phyloP scores from a whole-genome alignment of 2,113 vertebrate genomes.

The Malurus alboscapulatus region DNA sequence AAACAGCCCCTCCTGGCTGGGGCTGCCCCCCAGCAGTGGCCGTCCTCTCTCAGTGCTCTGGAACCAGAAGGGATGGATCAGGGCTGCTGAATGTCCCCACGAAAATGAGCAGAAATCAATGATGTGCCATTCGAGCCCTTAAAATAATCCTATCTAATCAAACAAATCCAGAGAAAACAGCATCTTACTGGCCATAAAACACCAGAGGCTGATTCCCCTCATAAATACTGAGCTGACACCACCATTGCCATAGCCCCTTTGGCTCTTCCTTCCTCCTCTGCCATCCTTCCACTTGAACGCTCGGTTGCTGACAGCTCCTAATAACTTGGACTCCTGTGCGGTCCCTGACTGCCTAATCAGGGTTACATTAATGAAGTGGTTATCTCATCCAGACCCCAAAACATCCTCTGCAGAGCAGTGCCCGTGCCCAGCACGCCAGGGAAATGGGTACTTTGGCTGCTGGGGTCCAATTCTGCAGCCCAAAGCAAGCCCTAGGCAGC shows the following conservation, averaged over 20 bases:
- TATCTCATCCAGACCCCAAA: conserved; percentile 13
- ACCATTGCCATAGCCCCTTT: conserved; percentile 29
- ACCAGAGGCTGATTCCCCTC: conserved; percentile 41
- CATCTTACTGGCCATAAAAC: conserved; percentile 57
- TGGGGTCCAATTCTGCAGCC: background rate
- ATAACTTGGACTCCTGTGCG: conserved; percentile 10
- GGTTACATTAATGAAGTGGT: conserved; percentile 33
- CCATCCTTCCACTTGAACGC: conserved; percentile 46
- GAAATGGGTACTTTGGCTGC: background rate
- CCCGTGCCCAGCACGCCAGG: background rate
- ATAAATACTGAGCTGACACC: conserved; percentile 59
- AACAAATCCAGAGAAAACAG: conserved; percentile 47
- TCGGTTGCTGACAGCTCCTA: conserved; percentile 58
- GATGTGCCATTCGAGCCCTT: conserved; percentile 25
- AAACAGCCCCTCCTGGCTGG: background rate
- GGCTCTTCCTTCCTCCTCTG: conserved; percentile 52
- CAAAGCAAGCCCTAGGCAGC: background rate
- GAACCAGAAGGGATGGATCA: background rate
- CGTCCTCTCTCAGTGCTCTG: background rate
- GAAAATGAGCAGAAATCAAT: conserved; percentile 40
- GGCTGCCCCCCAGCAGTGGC: background rate
- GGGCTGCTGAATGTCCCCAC: background rate
- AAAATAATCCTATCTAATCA: conserved; percentile 66
- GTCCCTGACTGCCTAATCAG: conserved; percentile 43
- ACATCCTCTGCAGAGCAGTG: background rate